phyloP scores from a whole-genome alignment of 2,113 vertebrate genomes.

The Corynorhinus townsendii region DNA sequence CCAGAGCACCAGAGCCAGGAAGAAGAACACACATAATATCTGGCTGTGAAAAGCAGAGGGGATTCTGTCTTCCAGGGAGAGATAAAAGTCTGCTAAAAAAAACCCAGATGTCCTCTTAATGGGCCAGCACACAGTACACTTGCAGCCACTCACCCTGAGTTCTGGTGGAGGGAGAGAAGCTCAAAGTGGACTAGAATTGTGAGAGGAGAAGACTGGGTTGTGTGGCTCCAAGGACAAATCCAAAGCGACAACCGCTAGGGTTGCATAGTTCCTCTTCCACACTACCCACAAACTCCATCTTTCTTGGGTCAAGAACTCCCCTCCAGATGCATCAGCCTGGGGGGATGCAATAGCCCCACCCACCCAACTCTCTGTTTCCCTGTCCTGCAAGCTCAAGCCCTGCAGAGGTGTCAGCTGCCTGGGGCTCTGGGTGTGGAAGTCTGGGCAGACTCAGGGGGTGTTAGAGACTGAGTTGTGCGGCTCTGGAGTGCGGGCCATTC shows the following conservation, averaged over 20 bases:
- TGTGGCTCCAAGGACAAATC: background rate
- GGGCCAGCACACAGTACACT: background rate
- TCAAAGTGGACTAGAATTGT: background rate
- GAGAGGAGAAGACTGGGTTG: background rate
- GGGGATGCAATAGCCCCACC: background rate
- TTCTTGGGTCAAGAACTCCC: background rate
- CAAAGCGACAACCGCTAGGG: background rate
- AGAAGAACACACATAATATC: background rate
- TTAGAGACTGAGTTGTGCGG: background rate
- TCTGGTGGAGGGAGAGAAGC: background rate
- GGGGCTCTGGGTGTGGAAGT: background rate
- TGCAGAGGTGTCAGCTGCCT: background rate
- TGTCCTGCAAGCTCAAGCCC: background rate
- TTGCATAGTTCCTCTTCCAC: background rate
- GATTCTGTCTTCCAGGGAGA: background rate
- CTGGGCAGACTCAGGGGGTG: background rate
- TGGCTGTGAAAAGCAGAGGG: background rate
- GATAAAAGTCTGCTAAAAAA: background rate
- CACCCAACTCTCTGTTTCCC: background rate
- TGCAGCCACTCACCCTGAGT: background rate
- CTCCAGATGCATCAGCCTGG: background rate
- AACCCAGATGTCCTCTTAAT: background rate
- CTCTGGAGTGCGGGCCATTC: background rate
- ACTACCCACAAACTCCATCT: background rate
- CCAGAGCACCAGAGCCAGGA: background rate